A percentile compares a stretch with the other conserved stretches of the same genome.
These are phyloP conservation scores for Pelochelys cantorii DNA, from an alignment of 2,797 vertebrate genomes.

Conservation along the genomic window DNA sequence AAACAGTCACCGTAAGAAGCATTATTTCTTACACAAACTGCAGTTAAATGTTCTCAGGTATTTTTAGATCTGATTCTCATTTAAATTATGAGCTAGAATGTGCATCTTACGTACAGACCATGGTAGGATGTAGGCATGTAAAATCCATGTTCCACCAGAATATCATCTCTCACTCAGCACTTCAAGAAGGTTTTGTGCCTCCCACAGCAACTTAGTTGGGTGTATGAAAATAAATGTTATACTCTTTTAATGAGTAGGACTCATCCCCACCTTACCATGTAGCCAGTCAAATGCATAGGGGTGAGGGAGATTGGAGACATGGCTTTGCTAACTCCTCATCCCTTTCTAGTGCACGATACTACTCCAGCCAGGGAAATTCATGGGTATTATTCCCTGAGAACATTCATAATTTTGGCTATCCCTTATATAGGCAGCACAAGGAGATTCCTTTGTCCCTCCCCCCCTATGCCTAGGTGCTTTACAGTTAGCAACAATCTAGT, in stretches of 20 bases:
- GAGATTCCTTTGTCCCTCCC: not conserved
- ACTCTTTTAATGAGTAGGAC: not conserved
- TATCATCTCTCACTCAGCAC: not conserved
- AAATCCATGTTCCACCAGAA: not conserved
- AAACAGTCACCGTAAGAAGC: not conserved
- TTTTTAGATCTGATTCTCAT: not conserved
- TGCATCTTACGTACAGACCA: not conserved
- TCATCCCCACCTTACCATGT: not conserved
- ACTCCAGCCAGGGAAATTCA: not conserved
- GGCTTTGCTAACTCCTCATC: not conserved
- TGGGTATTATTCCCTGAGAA: rapidly evolving
- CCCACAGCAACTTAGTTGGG: not conserved
- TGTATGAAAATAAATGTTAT: not conserved
- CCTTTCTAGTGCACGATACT: rapidly evolving
- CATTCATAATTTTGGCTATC: not conserved
- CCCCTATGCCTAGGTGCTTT: not conserved
- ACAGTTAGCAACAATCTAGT: not conserved
- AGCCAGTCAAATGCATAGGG: not conserved
- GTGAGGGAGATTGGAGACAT: not conserved
- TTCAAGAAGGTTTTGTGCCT: not conserved
- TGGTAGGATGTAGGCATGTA: not conserved
- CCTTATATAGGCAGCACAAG: not conserved
- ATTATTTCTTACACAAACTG: not conserved
- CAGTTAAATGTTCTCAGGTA: not conserved
- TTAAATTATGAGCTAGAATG: not conserved